Percentiles rank a stretch among this genome's conserved stretches.
These are phyloP conservation scores for Apamea monoglypha DNA, from an alignment of 2,888 invertebrate genomes.

Conservation along the genomic window DNA sequence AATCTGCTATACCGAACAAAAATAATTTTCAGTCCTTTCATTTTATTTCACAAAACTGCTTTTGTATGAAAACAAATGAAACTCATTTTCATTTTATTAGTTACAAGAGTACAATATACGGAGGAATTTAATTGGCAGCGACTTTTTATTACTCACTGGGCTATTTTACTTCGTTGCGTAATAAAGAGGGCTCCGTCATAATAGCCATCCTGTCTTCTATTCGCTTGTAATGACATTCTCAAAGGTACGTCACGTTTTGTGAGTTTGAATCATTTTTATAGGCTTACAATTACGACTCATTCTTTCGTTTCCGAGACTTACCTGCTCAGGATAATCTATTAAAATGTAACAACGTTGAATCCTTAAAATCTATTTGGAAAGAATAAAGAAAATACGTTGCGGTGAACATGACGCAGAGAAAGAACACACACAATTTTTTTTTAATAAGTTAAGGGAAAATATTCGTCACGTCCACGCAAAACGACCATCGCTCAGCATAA, in stretches of 20 bases:
- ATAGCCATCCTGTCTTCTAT: conserved; percentile 66
- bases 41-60: conserved; percentile 35
- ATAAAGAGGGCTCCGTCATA: conserved; percentile 64
- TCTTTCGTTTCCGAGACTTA: conserved; percentile 28
- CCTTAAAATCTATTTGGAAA: neutral
- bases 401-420: too few relatives aligned
- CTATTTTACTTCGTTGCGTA: conserved; percentile 61
- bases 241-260: conserved; percentile 60
- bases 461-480: too few relatives aligned
- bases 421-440: too few relatives aligned
- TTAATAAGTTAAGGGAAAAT: too few relatives aligned
- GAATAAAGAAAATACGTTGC: too few relatives aligned
- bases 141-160: conserved; percentile 63
- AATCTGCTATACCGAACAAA: neutral
- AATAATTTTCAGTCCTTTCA: conserved; percentile 17
- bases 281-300: conserved; percentile 41
- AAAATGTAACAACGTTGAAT: neutral
- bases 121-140: conserved; percentile 65
- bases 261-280: conserved; percentile 51
- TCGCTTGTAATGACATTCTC: conserved; percentile 66
- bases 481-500: too few relatives aligned
- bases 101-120: conserved; percentile 56
- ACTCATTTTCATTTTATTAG: conserved; percentile 62
- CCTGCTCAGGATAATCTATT: conserved; percentile 20
- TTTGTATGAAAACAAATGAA: conserved; percentile 45